A percentile compares a stretch with the other conserved stretches of the same genome.
These are phyloP conservation scores for Sebastes taczanowskii DNA, from an alignment of 2,797 vertebrate species.

Conservation along the genomic window DNA sequence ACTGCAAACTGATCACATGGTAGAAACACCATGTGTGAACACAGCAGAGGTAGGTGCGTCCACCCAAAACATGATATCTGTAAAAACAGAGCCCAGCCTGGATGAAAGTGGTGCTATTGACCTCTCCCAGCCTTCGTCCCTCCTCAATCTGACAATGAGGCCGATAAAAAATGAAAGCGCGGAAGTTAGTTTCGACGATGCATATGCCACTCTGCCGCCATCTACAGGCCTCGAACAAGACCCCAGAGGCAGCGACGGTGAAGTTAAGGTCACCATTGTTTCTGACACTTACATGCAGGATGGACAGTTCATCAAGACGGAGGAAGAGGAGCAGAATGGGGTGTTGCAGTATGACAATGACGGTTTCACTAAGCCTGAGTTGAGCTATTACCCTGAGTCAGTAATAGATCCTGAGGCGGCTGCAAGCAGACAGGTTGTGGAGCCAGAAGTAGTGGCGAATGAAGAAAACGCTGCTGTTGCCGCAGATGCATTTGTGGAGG, in stretches of 20 bases:
- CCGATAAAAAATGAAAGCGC: conserved; percentile 63
- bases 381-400: conserved; percentile 30
- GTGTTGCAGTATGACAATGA: background rate
- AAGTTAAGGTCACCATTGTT: conserved; percentile 62
- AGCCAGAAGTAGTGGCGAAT: background rate
- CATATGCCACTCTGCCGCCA: conserved; percentile 20
- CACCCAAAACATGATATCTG: conserved; percentile 1
- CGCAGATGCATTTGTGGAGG: conserved; percentile 20
- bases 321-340: conserved; percentile 44
- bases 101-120: conserved; percentile 67
- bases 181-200: conserved; percentile 39
- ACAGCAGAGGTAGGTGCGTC: background rate
- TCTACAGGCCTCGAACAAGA: conserved; percentile 21
- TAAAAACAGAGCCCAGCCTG: conserved; percentile 68
- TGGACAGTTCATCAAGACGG: conserved; percentile 41
- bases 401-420: background rate
- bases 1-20: conserved; percentile 9
- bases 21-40: background rate
- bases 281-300: conserved; percentile 55
- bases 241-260: conserved; percentile 18
- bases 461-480: background rate
- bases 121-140: conserved; percentile 65
- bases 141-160: conserved; percentile 52
- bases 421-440: background rate
- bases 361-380: conserved; percentile 14